phyloP scores from a whole-genome alignment of 2,888 invertebrate species.

The Ichneumoninae sp. region DNA sequence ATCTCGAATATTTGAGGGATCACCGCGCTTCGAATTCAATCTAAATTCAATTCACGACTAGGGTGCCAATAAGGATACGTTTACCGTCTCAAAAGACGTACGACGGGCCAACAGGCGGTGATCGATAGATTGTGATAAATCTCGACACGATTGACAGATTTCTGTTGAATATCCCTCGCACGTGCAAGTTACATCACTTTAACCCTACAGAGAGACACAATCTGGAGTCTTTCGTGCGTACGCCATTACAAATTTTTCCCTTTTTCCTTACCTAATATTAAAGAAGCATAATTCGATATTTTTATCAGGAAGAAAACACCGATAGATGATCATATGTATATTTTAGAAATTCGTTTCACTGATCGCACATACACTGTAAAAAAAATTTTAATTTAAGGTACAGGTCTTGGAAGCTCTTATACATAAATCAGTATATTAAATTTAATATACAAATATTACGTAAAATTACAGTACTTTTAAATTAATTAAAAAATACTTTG shows the following conservation, averaged over 20 bases:
- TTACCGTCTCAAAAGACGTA: background rate
- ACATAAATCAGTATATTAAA: too few species aligned
- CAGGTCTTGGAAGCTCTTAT: too few species aligned
- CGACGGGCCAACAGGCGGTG: background rate
- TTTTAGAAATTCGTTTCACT: background rate
- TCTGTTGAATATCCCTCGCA: background rate
- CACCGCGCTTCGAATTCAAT: constrained; percentile 28
- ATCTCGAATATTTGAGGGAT: constrained; percentile 34
- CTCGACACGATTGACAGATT: background rate
- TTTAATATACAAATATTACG: too few species aligned
- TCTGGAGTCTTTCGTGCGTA: too few species aligned
- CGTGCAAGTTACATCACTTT: background rate
- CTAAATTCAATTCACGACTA: constrained; percentile 42
- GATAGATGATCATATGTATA: too few species aligned
- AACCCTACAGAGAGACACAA: background rate
- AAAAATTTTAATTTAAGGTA: too few species aligned
- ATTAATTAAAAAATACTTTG: too few species aligned
- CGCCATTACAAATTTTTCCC: too few species aligned
- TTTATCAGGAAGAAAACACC: too few species aligned
- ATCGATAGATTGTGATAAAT: too few species aligned
- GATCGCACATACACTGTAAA: background rate
- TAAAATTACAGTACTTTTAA: too few species aligned
- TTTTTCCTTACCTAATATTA: background rate
- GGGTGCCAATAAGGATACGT: background rate
- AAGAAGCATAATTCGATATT: background rate